Conservation (phyloP, 2,888 invertebrate genomes). For the Liodrosophila aerea region DNA sequence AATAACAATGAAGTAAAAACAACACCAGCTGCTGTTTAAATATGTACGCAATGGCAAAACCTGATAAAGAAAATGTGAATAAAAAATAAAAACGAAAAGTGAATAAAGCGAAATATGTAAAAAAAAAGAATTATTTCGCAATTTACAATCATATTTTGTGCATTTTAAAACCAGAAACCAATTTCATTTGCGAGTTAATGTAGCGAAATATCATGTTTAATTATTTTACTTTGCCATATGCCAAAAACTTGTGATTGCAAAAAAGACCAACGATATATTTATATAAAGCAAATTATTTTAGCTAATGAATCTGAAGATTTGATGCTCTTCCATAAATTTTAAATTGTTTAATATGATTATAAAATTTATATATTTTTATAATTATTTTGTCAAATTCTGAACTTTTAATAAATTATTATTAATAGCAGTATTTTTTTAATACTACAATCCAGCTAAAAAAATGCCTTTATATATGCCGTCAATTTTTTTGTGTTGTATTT, state of each 20-base stretch:
- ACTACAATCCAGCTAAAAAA: no score
- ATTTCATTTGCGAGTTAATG: constrained; percentile 38
- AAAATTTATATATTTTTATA: no score
- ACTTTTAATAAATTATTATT: no score
- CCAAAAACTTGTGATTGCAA: background rate
- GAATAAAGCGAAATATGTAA: background rate
- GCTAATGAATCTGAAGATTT: no score
- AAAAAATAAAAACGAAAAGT: constrained; percentile 1
- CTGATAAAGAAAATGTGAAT: background rate
- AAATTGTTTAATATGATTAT: background rate
- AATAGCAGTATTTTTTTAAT: no score
- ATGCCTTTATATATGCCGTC: no score
- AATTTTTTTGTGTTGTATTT: no score
- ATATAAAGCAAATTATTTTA: no score
- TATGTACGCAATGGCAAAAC: constrained; percentile 18
- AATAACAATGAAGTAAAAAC: constrained; percentile 22
- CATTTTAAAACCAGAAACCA: constrained; percentile 28
- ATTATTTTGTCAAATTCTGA: no score
- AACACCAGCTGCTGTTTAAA: constrained; percentile 55
- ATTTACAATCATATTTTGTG: constrained; percentile 34
- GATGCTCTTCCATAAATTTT: background rate
- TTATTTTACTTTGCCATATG: background rate
- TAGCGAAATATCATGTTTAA: constrained; percentile 3
- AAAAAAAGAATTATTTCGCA: constrained; percentile 17
- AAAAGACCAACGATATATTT: background rate